Evolutionary conservation across 2,797 vertebrate genomes (phyloP).

Genomic region (Melanotaenia parkinsoni): DNA sequence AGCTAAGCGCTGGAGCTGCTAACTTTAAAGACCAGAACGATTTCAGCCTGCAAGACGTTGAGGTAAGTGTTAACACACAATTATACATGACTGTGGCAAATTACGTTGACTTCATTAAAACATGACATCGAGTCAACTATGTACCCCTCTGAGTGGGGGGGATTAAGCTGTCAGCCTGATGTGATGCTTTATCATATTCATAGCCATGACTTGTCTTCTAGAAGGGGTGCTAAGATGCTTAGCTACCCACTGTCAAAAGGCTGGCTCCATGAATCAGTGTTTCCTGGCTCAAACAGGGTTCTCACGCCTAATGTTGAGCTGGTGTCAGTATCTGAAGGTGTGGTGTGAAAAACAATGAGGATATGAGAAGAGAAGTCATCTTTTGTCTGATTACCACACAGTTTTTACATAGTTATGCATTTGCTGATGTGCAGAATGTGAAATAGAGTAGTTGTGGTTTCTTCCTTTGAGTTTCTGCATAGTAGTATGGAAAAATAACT

Average conservation of each 20-base stretch:
- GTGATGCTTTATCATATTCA: conserved; percentile 31
- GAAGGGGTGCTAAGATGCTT: conserved; percentile 57
- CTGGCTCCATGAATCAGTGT: conserved; percentile 65
- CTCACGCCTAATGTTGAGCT: conserved; percentile 57
- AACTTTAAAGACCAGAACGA: conserved; percentile 99
- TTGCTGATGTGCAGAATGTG: conserved; percentile 32
- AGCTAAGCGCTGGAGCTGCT: conserved; percentile 94
- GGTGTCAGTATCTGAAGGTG: conserved; percentile 69
- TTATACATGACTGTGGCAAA: not conserved
- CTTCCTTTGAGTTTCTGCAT: conserved; percentile 1
- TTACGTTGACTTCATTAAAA: conserved; percentile 31
- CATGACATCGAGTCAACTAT: conserved; percentile 23
- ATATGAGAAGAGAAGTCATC: conserved; percentile 67
- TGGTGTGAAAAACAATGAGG: conserved; percentile 72
- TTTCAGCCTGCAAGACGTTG: conserved; percentile 98
- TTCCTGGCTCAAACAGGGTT: conserved; percentile 59
- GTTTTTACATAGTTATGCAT: conserved; percentile 33
- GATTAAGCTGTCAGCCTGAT: conserved; percentile 20
- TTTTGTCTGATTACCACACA: conserved; percentile 51
- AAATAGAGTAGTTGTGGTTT: conserved; percentile 18
- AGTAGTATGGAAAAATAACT: not conserved
- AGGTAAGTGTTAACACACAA: conserved; percentile 80
- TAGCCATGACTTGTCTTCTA: conserved; percentile 34
- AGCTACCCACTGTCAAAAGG: conserved; percentile 45
- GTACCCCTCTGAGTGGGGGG: conserved; percentile 18